phyloP scores from a whole-genome alignment of 2,888 invertebrate species.

The Tipula unca region DNA sequence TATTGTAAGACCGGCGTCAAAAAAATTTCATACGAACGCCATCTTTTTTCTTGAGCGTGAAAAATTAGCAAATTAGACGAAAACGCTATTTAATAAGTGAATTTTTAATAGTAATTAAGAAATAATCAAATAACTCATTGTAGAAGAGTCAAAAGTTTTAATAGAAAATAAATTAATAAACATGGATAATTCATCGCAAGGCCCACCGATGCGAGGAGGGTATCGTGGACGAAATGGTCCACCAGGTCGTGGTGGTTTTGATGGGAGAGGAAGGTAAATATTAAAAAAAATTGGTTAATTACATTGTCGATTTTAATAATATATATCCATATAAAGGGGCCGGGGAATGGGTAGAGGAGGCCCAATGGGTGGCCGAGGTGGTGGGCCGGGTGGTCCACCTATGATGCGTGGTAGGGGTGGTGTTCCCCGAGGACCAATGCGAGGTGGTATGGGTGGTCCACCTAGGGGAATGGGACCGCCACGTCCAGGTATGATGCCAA shows the following conservation, averaged over 20 bases:
- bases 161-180: not conserved
- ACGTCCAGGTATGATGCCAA: conserved; percentile 25
- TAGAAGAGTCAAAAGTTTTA: not conserved
- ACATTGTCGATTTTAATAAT: not conserved
- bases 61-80: not conserved
- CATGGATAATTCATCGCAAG: conserved; percentile 23
- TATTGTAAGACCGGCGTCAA: not conserved
- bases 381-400: conserved; percentile 34
- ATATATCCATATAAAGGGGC: conserved; percentile 15
- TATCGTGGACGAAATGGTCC: conserved; percentile 36
- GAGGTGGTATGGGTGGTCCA: conserved; percentile 27
- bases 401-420: conserved; percentile 34
- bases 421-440: conserved; percentile 32
- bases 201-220: conserved; percentile 34
- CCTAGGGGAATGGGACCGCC: conserved; percentile 26
- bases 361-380: conserved; percentile 36
- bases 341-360: conserved; percentile 41
- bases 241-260: conserved; percentile 38
- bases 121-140: not conserved
- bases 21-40: not conserved
- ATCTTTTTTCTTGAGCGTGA: conserved; percentile 8
- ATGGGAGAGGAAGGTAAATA: conserved; percentile 33
- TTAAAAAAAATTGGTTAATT: not conserved
- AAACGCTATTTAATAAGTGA: not conserved
- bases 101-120: not conserved